These are phyloP conservation scores for Cygnus olor DNA, from an alignment of 2,797 vertebrate species.

Conservation along the genomic window DNA sequence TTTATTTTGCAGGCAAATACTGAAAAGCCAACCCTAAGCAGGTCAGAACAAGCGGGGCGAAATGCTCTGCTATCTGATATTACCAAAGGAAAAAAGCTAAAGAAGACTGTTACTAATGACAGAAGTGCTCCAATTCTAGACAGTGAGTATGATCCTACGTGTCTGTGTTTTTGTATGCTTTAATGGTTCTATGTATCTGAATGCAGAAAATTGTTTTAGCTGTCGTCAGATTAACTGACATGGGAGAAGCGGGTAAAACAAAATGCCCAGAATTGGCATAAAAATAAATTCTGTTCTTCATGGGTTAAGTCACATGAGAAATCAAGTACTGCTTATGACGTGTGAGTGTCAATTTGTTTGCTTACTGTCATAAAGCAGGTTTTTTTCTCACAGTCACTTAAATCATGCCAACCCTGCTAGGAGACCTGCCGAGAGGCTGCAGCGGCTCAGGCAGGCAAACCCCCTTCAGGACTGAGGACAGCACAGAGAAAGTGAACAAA, in stretches of 20 bases:
- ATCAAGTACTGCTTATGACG: neutral
- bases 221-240: neutral
- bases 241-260: neutral
- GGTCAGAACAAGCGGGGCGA: constrained; percentile 84
- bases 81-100: constrained; percentile 88
- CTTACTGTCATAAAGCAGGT: neutral
- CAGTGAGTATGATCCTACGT: constrained; percentile 81
- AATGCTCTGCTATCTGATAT: constrained; percentile 91
- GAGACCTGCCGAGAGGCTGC: neutral
- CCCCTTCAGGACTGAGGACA: neutral
- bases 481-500: neutral
- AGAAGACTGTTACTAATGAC: constrained; percentile 95
- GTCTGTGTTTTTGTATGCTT: neutral
- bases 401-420: neutral
- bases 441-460: neutral
- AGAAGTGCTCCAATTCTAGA: constrained; percentile 89
- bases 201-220: neutral
- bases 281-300: neutral
- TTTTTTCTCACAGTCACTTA: neutral
- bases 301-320: constrained; percentile 4
- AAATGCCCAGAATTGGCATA: neutral
- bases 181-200: neutral
- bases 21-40: constrained; percentile 87
- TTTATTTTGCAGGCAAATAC: constrained; percentile 88
- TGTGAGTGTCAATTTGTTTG: neutral